Evolutionary conservation across 2,797 vertebrate species (phyloP).

Genomic region (Hipposideros larvatus): DNA sequence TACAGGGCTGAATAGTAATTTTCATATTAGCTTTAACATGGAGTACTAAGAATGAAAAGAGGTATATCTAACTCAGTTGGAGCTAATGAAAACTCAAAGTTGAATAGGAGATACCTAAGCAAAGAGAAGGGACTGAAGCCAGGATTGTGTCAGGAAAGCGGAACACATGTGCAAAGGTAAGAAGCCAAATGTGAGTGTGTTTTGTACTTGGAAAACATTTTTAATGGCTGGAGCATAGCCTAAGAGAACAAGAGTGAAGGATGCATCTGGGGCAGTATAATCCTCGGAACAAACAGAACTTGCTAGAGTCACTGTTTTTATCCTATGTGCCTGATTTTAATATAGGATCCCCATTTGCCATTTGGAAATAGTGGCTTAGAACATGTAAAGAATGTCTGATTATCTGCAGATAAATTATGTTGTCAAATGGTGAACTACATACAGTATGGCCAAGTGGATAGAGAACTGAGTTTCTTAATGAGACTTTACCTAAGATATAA

Average conservation of each 20-base stretch:
- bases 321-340: background rate
- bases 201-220: background rate
- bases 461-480: conserved; percentile 74
- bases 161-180: background rate
- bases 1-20: background rate
- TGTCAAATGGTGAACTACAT: conserved; percentile 80
- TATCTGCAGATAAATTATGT: conserved; percentile 63
- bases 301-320: background rate
- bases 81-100: background rate
- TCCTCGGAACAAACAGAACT: background rate
- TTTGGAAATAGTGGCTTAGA: background rate
- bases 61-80: background rate
- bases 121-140: background rate
- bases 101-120: background rate
- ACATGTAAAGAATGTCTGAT: conserved; percentile 14
- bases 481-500: conserved; percentile 29
- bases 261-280: background rate
- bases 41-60: background rate
- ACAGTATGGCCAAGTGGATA: conserved; percentile 71
- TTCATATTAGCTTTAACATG: background rate
- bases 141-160: background rate
- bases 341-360: background rate
- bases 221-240: background rate
- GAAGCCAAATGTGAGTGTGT: background rate
- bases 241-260: background rate